Evolutionary conservation across 30 jellyfish, hydroid and myxozoan genomes (phyloP), one percentile per base, ranked within the genome.

Genomic region (Mastigias papua): DNA sequence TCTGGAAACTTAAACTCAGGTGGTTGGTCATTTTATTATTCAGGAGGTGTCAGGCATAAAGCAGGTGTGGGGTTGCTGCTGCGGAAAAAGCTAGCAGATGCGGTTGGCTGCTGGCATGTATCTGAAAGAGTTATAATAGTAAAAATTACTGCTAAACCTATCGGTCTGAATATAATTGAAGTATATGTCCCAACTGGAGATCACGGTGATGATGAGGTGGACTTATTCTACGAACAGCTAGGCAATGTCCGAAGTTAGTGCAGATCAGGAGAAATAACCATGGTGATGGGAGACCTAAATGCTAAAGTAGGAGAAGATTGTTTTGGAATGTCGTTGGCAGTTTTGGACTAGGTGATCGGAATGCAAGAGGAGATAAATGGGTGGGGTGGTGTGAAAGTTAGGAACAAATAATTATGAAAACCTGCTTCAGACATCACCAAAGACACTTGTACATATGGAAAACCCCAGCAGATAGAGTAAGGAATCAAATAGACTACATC

Each of bases 401-500:
- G 25, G 70, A 73, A 9, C 72, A 1, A 74, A 34, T 50, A n/a
- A 50, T 74, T 19, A 74, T 10, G 69, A 74, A 74, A 15, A 74
- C 86, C 21, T 34, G 34, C 2, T 74, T 74, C 34, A 42, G 54
- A 42, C 54, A 42, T 42, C 54, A 42, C 13, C 54, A 8, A 42
- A 42, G 54, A 42, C 54, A 48, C 51, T 27, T 42, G 51, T 74
- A 48, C 30, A 74, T 71, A 48, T 33, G 71, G 86, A 50, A 10
- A 48, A 74, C 72, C 34, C 86, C 86, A 9, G 86, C 72, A 50
- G 5, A 48, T 27, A 48, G 70, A 25, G 33, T 28, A 51, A 25
- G 81, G 34, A 51, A 78, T 29, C 78, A 78, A 57, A 78, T 78
- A 21, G 89, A 78, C 63, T 78, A 21, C 8, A 78, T 78, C 69